phyloP scores from a whole-genome alignment of 53 echinoderm and acorn worm species.

The Astropecten irregularis region DNA sequence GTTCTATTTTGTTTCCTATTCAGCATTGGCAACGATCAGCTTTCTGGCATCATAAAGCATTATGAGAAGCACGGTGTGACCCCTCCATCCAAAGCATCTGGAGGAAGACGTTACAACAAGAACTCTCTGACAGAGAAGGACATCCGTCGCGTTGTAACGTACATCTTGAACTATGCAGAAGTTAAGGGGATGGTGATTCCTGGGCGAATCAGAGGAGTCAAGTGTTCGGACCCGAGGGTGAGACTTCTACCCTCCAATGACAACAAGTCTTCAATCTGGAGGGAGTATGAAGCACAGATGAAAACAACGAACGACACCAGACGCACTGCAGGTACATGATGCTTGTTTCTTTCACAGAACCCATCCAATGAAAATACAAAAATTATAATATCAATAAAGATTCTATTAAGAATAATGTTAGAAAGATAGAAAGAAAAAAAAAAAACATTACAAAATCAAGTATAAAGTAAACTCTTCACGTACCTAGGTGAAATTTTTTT shows the following conservation, averaged over 20 bases:
- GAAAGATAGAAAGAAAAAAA: no score
- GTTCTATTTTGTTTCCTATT: background rate
- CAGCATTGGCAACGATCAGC: constrained; percentile 53
- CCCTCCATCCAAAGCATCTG: constrained; percentile 35
- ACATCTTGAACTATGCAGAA: constrained; percentile 41
- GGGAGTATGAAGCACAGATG: constrained; percentile 28
- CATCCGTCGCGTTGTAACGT: constrained; percentile 17
- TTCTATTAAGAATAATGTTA: no score
- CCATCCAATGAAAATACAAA: background rate
- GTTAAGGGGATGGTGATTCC: constrained; percentile 52
- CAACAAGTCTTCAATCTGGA: constrained; percentile 51
- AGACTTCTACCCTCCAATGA: constrained; percentile 54
- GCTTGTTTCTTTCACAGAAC: background rate
- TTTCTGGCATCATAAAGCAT: constrained; percentile 39
- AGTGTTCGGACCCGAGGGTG: constrained; percentile 41
- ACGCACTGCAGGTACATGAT: constrained; percentile 31
- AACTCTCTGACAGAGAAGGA: constrained; percentile 12
- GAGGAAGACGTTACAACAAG: constrained; percentile 41
- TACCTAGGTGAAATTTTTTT: no score
- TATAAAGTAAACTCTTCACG: no score
- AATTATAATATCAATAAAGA: no score
- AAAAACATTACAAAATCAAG: no score
- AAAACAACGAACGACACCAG: background rate
- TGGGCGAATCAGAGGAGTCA: constrained; percentile 47
- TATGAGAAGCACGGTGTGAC: constrained; percentile 40